These are phyloP conservation scores for Lucilia sericata DNA, from an alignment of 1,140 invertebrate genomes.

Conservation along the genomic window DNA sequence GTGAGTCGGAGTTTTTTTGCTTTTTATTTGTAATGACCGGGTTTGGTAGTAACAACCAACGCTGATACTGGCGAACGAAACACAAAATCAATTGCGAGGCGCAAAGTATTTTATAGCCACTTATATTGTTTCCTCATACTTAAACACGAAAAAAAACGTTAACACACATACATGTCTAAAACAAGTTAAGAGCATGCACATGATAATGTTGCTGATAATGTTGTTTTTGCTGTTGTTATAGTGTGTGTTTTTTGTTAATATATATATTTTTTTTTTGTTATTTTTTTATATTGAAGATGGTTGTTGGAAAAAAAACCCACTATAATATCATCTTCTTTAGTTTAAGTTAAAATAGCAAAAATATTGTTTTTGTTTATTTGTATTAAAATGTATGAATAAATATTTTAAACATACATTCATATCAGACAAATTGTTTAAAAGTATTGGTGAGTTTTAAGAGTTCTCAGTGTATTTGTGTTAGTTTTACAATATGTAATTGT, in stretches of 20 bases:
- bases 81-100: conserved; percentile 62
- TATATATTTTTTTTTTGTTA: background rate
- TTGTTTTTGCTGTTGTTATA: conserved; percentile 2
- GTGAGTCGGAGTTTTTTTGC: conserved; percentile 44
- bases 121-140: conserved; percentile 49
- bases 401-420: background rate
- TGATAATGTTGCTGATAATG: conserved; percentile 29
- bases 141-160: conserved; percentile 49
- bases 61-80: conserved; percentile 65
- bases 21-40: conserved; percentile 46
- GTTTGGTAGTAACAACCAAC: conserved; percentile 59
- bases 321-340: conserved; percentile 17
- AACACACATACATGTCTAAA: conserved; percentile 38
- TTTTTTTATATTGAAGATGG: background rate
- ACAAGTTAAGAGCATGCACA: conserved; percentile 32
- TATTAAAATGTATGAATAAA: conserved; percentile 3
- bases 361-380: conserved; percentile 8
- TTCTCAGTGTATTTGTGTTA: background rate
- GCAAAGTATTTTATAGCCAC: conserved; percentile 63
- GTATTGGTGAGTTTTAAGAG: background rate
- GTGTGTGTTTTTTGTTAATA: background rate
- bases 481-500: conserved; percentile 25
- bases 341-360: background rate
- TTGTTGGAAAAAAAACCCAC: conserved; percentile 20
- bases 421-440: background rate